Evolutionary conservation across 2,797 vertebrate genomes (phyloP), one percentile per base, ranked within the genome.

Genomic region (Myripristis murdjan): DNA sequence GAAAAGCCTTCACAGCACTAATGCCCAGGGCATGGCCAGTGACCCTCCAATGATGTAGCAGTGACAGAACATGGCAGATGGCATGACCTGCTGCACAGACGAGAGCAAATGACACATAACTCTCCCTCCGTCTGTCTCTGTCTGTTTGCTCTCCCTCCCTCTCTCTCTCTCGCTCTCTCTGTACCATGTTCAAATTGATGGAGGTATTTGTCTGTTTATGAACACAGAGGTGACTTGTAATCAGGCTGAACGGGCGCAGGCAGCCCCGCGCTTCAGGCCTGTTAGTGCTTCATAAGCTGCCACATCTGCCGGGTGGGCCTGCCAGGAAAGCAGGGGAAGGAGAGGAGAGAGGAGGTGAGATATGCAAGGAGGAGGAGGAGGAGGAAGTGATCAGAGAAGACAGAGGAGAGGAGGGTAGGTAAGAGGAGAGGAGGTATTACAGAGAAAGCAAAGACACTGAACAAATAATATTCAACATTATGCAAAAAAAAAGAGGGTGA

Each of bases 161-260:
- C 49, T 20, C 61, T 46, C 43, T 35, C 24, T 15, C 43, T 64
- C 52, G 18, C 75, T 68, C 62, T 44, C 61, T 66, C 65, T 68
- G 75, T 24, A 79, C 56, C 49, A 54, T 39, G 76, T 67, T 70
- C 76, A 88, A 90, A 90, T 89, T 85, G 88, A 91, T 87, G 87
- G 66, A 60, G 70, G 76, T 86, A 88, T 91, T 91, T 93, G 87
- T 87, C 79, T 79, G 88, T 90, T 93, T 91, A 92, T 91, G 84
- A 90, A 90, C 89, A 88, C 82, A 88, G 87, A 93, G 89, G 88
- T 93, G 87, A 91, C 89, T 90, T 86, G 83, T 91, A 92, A 93
- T 93, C 88, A 91, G 86, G 83, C 84, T 86, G 88, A 94, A 90
- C 84, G 82, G 87, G 83, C 84, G 70, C 87, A 86, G 88, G 81